Base-by-base conservation (phyloP, 1,140 invertebrate species). In the Drosophila nigrodunni region DNA sequence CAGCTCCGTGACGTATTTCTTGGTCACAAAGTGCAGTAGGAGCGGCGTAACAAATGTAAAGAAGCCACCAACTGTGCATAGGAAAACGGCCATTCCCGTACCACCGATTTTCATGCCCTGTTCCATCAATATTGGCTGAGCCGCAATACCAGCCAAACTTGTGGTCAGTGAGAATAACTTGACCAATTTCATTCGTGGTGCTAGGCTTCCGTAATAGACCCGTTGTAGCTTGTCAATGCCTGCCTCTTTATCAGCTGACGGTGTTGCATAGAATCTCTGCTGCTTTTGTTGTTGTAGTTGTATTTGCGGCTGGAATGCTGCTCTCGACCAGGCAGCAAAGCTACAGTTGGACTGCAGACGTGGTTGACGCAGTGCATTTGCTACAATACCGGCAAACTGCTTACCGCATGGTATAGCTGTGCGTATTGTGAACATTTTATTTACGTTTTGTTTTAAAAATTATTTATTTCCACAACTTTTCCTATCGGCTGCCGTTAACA, bases 11-110 rank as follows among this genome's bases (percentile, higher is more conserved):
- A 98, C 95, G 94, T 98, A 99, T 92, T 97, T 97, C 82, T 96
- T 98, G 3, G 96, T 96, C 11, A 98, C 93, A 5, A 95, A 93
- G 93, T 98, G 97, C 67, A 98, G 93, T 25, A 98, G 86, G 15
- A 97, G 47, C 1, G 98, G 98, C 5, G 97, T 98, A 0, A 95
- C 93, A 80, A 98, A 95, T 4, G 97, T 96, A 87, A 98, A 97
- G 77, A 97, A 94, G 21, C 95, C 96, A 1, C 97, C 93, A 46
- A 96, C 93, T 1, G 94, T 93, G 76, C 95, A 95, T 5, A 96
- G 64, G 4, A 94, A 94, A 60, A 96, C 87, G 0, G 95, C 91
- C 47, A 95, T 91, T 4, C 93, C 91, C 0, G 95, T 93, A 43
- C 92, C 92, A 46, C 94, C 94, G 6, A 94, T 92, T 35, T 94